Conservation (phyloP, 2,113 vertebrate species). For the Xerus inauris region DNA sequence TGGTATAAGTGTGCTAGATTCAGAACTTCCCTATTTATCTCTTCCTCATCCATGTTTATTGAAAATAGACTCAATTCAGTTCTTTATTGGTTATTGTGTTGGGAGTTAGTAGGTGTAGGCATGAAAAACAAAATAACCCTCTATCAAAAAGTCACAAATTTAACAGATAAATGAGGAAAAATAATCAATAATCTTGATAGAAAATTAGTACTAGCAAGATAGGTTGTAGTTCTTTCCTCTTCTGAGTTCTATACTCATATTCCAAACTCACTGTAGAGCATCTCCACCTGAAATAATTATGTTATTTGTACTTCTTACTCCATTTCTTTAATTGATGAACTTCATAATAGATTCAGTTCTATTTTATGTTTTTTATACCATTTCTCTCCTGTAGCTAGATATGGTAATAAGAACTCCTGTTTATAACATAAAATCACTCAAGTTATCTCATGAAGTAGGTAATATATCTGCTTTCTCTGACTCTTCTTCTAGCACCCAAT, state of each 20-base stretch:
- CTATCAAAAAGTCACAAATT: background rate
- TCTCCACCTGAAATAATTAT: background rate
- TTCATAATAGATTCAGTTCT: background rate
- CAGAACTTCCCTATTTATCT: background rate
- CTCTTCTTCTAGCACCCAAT: background rate
- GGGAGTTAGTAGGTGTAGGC: background rate
- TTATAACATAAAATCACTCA: background rate
- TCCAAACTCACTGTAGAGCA: background rate
- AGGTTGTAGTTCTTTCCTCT: background rate
- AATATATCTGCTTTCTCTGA: background rate
- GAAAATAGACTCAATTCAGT: background rate
- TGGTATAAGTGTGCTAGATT: background rate
- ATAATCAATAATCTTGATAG: background rate
- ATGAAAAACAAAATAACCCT: background rate
- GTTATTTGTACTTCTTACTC: background rate
- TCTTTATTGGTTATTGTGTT: background rate
- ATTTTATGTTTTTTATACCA: background rate
- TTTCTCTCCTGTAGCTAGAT: background rate
- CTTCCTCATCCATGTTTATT: background rate
- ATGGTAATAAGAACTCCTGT: background rate
- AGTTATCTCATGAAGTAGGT: background rate
- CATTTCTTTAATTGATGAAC: background rate
- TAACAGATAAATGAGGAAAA: background rate
- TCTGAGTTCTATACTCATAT: background rate
- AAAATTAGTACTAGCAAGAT: background rate